Percentiles rank a stretch among this genome's conserved stretches.
Conservation (phyloP, 2,113 vertebrate genomes). For the Candoia aspera region DNA sequence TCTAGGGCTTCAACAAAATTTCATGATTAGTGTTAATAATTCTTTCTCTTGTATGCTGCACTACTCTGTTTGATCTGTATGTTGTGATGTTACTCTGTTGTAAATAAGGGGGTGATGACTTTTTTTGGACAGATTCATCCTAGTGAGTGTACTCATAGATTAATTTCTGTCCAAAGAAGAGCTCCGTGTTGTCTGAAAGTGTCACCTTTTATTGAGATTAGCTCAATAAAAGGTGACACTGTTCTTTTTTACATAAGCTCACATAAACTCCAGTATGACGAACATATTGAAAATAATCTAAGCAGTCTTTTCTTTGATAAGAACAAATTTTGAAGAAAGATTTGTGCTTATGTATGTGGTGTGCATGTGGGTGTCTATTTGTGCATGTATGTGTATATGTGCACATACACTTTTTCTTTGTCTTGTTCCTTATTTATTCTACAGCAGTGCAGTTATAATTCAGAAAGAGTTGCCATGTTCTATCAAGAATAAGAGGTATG, state of each 20-base stretch:
- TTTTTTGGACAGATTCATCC: not conserved
- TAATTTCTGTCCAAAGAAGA: not conserved
- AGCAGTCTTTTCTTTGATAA: not conserved
- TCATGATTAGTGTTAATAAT: not conserved
- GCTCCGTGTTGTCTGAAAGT: not conserved
- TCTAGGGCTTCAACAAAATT: not conserved
- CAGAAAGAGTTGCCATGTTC: not conserved
- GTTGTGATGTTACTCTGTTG: not conserved
- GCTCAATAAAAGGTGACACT: not conserved
- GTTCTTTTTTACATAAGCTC: not conserved
- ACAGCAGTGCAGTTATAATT: not conserved
- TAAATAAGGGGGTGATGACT: not conserved
- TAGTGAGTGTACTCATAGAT: not conserved
- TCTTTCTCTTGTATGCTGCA: not conserved
- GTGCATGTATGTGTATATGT: not conserved
- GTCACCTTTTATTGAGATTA: not conserved
- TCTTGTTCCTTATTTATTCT: not conserved
- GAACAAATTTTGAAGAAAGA: not conserved
- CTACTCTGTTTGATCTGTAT: not conserved
- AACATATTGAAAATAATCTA: not conserved
- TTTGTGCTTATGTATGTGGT: not conserved
- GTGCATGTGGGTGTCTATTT: not conserved
- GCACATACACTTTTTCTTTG: not conserved
- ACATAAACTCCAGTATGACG: not conserved
- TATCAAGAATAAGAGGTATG: not conserved